These are phyloP conservation scores for Napeogenes inachia DNA, from an alignment of 2,888 invertebrate genomes.

Conservation along the genomic window DNA sequence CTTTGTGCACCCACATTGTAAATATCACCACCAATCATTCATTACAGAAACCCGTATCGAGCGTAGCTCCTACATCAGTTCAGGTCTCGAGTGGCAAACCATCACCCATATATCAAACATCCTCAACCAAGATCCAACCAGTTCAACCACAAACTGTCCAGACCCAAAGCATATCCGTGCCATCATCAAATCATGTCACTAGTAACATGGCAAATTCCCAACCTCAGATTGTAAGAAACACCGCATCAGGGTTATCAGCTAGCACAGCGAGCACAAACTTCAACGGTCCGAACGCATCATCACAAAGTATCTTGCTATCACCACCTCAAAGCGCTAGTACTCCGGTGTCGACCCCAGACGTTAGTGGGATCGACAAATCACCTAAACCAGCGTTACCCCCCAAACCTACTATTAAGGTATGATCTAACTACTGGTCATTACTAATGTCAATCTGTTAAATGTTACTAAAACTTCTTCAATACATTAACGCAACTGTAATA, in stretches of 20 bases:
- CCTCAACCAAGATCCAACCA: conserved; percentile 88
- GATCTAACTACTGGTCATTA: conserved; percentile 9
- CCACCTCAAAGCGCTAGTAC: conserved; percentile 81
- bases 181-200: conserved; percentile 66
- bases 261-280: conserved; percentile 68
- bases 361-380: conserved; percentile 72
- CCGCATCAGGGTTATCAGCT: conserved; percentile 69
- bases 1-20: conserved; percentile 52
- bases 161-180: conserved; percentile 58
- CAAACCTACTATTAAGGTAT: conserved; percentile 84
- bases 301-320: conserved; percentile 72
- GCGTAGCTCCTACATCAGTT: conserved; percentile 88
- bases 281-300: conserved; percentile 59
- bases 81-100: conserved; percentile 81
- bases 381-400: conserved; percentile 89
- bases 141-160: conserved; percentile 86
- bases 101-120: conserved; percentile 87
- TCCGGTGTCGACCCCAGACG: conserved; percentile 75
- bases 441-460: neutral
- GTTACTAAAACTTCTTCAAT: neutral
- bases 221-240: conserved; percentile 74
- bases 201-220: conserved; percentile 68
- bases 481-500: neutral
- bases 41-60: conserved; percentile 90
- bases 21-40: conserved; percentile 69